A percentile compares a stretch with the other conserved stretches of the same genome.
Conservation (phyloP, 1,140 invertebrate species). For the Pseudomyrmex sp. region DNA sequence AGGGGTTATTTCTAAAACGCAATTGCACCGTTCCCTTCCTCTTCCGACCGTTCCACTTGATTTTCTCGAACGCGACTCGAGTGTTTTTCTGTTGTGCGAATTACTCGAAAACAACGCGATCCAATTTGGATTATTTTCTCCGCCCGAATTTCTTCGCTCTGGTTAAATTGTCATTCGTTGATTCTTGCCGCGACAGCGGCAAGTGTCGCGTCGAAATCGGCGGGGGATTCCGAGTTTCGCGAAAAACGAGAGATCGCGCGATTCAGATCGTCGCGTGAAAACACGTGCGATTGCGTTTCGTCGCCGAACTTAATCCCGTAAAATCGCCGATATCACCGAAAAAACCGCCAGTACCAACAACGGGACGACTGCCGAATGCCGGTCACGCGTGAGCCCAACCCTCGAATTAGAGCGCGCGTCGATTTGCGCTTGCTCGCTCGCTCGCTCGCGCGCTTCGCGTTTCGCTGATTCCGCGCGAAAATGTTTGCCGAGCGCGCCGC, state of each 20-base stretch:
- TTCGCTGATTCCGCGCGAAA: conserved; percentile 56
- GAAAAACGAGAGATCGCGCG: background rate
- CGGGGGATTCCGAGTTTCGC: background rate
- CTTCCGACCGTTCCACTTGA: background rate
- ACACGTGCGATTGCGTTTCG: conserved; percentile 15
- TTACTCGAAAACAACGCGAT: background rate
- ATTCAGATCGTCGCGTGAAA: background rate
- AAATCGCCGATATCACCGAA: conserved; percentile 2
- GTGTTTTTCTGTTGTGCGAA: background rate
- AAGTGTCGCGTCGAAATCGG: background rate
- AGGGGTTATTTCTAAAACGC: conserved; percentile 14
- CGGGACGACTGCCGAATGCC: conserved; percentile 36
- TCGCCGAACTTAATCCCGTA: conserved; percentile 12
- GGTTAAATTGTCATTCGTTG: background rate
- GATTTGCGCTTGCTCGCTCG: conserved; percentile 38
- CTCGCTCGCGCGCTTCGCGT: conserved; percentile 4
- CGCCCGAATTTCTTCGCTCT: background rate
- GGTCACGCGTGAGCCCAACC: conserved; percentile 46
- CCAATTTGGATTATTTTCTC: conserved; percentile 13
- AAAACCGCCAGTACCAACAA: background rate
- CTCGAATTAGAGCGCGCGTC: conserved; percentile 31
- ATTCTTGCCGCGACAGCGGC: background rate
- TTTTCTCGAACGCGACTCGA: background rate
- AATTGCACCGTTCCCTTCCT: background rate
- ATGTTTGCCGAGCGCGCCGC: conserved; percentile 47